Percentiles rank a stretch among this genome's conserved stretches.
Conservation (phyloP, 2,888 invertebrate genomes). For the Gisinianus flammeolus region DNA sequence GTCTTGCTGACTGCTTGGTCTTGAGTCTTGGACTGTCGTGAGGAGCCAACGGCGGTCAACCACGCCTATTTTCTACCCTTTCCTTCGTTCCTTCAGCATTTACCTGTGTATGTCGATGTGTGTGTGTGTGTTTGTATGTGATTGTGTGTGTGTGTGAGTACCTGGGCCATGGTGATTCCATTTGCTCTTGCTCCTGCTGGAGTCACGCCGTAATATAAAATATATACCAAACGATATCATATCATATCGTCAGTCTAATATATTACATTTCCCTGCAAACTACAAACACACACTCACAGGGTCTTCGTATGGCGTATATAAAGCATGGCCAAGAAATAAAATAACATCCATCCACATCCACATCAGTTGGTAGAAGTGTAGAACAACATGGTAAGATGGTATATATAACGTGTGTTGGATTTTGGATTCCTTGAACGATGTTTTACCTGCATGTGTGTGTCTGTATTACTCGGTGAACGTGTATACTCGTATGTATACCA, state of each 20-base stretch:
- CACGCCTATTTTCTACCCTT: slow-evolving; percentile 45
- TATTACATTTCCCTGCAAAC: too few relatives aligned
- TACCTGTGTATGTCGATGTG: slow-evolving; percentile 8
- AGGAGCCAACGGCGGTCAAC: slow-evolving; percentile 45
- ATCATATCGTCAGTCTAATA: too few relatives aligned
- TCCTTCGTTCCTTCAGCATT: slow-evolving; percentile 35
- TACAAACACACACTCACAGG: too few relatives aligned
- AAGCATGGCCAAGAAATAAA: not conserved
- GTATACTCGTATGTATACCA: too few relatives aligned
- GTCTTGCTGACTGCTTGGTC: slow-evolving; percentile 30
- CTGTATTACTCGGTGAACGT: too few relatives aligned
- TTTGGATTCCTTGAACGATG: too few relatives aligned
- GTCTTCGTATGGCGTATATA: too few relatives aligned
- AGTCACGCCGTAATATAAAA: slow-evolving; percentile 35
- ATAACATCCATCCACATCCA: too few relatives aligned
- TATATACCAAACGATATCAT: too few relatives aligned
- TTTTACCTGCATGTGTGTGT: not conserved
- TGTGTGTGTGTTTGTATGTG: not conserved
- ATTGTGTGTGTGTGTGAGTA: slow-evolving; percentile 3
- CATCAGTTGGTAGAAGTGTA: too few relatives aligned
- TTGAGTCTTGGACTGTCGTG: slow-evolving; percentile 41
- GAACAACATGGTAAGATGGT: too few relatives aligned
- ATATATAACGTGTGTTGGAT: not conserved
- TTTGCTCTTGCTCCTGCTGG: slow-evolving; percentile 36
- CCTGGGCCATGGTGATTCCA: slow-evolving; percentile 34